Conservation (phyloP, 2,888 invertebrate species). For the Busseola fusca region DNA sequence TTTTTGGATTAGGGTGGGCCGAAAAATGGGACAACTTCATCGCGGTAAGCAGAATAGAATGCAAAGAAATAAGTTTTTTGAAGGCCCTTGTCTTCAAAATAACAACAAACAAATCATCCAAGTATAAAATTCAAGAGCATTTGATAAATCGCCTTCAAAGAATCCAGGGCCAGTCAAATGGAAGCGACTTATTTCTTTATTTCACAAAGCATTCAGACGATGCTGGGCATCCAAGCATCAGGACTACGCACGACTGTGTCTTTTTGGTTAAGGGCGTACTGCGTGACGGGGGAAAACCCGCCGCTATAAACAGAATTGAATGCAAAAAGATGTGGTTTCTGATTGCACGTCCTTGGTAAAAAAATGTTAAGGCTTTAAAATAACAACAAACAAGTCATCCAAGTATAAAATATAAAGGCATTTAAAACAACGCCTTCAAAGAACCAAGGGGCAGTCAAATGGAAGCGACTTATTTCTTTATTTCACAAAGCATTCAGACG, state of each 20-base stretch:
- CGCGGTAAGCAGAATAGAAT: background rate
- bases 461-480: constrained; percentile 60
- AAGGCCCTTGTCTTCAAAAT: background rate
- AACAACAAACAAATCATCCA: constrained; percentile 14
- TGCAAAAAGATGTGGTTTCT: background rate
- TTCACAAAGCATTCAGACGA: constrained; percentile 46
- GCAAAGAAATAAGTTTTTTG: background rate
- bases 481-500: constrained; percentile 49
- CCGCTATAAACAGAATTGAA: background rate
- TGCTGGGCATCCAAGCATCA: constrained; percentile 51
- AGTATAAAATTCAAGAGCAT: constrained; percentile 24
- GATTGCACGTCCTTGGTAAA: background rate
- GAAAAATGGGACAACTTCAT: background rate
- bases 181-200: constrained; percentile 60
- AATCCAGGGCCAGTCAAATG: constrained; percentile 50
- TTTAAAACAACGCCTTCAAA: constrained; percentile 44
- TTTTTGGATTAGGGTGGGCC: background rate
- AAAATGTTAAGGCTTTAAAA: background rate
- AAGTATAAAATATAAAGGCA: constrained; percentile 20
- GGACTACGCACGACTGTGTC: background rate
- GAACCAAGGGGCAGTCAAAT: constrained; percentile 49
- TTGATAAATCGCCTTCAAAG: constrained; percentile 43
- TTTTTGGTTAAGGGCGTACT: no score
- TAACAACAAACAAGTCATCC: constrained; percentile 9
- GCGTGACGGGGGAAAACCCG: background rate